Evolutionary conservation across 2,797 vertebrate genomes (phyloP), one percentile per base, ranked within the genome.

Genomic region (Orientallactaga sibirica): DNA sequence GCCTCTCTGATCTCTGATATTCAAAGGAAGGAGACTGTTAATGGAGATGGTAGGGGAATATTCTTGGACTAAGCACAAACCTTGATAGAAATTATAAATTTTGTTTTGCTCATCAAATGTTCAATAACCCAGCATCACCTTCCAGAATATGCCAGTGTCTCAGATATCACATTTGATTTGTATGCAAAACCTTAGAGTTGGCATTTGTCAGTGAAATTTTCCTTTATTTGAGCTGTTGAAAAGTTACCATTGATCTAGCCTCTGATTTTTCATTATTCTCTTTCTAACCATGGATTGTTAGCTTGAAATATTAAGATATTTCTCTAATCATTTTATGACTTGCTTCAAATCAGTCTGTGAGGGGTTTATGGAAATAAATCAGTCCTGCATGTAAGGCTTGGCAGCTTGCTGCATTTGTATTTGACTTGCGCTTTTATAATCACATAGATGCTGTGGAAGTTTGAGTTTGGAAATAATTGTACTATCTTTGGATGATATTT

Each of bases 41-140:
- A 10, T 25, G 0, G 0, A 3, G 8, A 3, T 86, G 1, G 2
- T 55, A 5, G 73, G 7, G 12, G 2, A 62, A 27, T 82, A 37
- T 52, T 0, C 19, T 52, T 29, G 20, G 3, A 25, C 74, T 62
- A 73, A 22, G 8, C 15, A 52, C 62, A 73, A 95, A 62, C 18
- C 16, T 67, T 61, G 55, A 64, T 14, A 64, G 27, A 48, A 92
- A 77, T 29, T 75, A 22, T 64, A 19, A 86, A 66, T 62, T 85
- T 7, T 81, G 27, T 41, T 48, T 90, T 89, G 3, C 73, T 41
- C 62, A 55, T 74, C n/a, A 73, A 58, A 52, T 37, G 19, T 37
- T 9, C 9, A 41, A 5, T 7, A 61, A 37, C 18, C 6, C 80
- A 80, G 10, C 16, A 20, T 75, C 3, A 27, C 70, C 3, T 41